phyloP scores from a whole-genome alignment of 2,888 invertebrate genomes.

The Protophormia terraenovae region DNA sequence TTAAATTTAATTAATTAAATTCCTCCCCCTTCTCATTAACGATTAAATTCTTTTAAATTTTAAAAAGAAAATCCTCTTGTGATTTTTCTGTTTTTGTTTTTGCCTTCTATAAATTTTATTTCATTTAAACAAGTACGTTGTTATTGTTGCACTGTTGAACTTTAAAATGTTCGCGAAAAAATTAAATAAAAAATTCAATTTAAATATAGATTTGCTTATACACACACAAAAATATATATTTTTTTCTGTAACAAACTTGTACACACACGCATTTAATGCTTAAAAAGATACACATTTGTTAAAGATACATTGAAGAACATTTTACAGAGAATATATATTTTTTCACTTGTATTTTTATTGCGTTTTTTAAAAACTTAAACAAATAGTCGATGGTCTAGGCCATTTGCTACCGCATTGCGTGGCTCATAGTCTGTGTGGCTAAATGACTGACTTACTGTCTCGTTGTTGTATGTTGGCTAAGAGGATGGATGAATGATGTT shows the following conservation, averaged over 20 bases:
- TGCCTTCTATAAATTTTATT: conserved; percentile 10
- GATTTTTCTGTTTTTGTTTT: conserved; percentile 3
- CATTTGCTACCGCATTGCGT: conserved; percentile 64
- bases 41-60: conserved; percentile 13
- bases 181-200: conserved; percentile 7
- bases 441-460: conserved; percentile 5
- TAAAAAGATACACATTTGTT: neutral
- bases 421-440: conserved; percentile 18
- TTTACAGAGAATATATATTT: conserved; percentile 11
- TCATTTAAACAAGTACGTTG: conserved; percentile 19
- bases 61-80: conserved; percentile 11
- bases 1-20: neutral
- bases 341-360: neutral
- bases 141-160: conserved; percentile 62
- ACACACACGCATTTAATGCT: conserved; percentile 48
- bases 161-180: conserved; percentile 36
- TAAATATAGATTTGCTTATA: conserved; percentile 57
- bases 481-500: conserved; percentile 27
- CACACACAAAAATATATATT: too few relatives aligned
- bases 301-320: conserved; percentile 24
- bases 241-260: conserved; percentile 26
- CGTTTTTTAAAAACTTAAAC: neutral
- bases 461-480: conserved; percentile 19
- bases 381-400: conserved; percentile 59
- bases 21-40: neutral